These are phyloP conservation scores for Sphenopsis melanotis DNA, from an alignment of 2,797 vertebrate genomes.

Conservation along the genomic window DNA sequence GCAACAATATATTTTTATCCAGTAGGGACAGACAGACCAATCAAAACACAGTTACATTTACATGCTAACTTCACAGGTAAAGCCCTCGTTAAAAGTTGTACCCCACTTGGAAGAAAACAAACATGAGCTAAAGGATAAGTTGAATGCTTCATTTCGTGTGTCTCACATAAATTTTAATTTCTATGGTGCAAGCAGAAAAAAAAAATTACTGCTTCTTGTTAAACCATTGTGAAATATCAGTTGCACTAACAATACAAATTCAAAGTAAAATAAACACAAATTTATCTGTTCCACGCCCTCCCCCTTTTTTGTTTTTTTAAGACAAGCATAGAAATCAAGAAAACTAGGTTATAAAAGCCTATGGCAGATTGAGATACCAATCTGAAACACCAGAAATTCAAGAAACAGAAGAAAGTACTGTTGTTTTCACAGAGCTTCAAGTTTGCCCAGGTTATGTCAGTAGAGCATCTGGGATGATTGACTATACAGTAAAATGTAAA, in stretches of 20 bases:
- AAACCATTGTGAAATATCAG: neutral
- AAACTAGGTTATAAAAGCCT: neutral
- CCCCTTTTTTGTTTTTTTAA: neutral
- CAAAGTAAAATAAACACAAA: neutral
- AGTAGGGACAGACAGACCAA: neutral
- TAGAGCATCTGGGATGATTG: neutral
- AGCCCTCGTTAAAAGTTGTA: neutral
- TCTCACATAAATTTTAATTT: neutral
- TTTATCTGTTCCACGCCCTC: neutral
- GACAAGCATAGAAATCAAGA: neutral
- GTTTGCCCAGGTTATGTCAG: neutral
- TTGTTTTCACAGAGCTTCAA: neutral
- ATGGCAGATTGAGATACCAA: neutral
- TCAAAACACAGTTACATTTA: neutral
- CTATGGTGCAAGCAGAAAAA: neutral
- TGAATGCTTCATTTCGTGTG: neutral
- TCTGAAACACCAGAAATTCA: neutral
- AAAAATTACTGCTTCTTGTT: neutral
- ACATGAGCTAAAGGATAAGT: neutral
- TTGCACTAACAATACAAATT: neutral
- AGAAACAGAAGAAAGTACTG: neutral
- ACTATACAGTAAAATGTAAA: neutral
- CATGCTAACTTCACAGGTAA: neutral
- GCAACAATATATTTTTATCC: neutral
- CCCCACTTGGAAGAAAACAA: neutral